Evolutionary conservation across 2,113 vertebrate genomes (phyloP).

Genomic region (Seriola rivoliana): DNA sequence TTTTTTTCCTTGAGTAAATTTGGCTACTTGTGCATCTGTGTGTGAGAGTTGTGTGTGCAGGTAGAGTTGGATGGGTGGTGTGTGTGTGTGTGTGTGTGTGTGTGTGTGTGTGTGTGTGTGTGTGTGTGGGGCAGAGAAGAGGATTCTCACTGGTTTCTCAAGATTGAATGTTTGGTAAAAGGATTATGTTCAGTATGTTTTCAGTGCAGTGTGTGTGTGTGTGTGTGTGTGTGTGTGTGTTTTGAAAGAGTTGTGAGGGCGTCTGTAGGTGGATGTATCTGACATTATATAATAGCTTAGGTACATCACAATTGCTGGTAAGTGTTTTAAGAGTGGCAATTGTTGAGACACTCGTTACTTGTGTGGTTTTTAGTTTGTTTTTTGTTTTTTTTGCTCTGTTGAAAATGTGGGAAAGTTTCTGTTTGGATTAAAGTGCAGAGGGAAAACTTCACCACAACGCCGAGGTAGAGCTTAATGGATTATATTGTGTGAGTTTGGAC

Average conservation of each 20-base stretch:
- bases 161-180: constrained; percentile 52
- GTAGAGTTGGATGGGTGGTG: constrained; percentile 8
- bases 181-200: constrained; percentile 47
- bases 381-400: constrained; percentile 9
- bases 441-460: constrained; percentile 13
- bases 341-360: constrained; percentile 30
- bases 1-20: constrained; percentile 2
- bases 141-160: constrained; percentile 51
- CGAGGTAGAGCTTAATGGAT: constrained; percentile 28
- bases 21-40: constrained; percentile 13
- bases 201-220: constrained; percentile 8
- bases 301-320: constrained; percentile 9
- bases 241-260: constrained; percentile 46
- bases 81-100: constrained; percentile 26
- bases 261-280: constrained; percentile 64
- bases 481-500: constrained; percentile 32
- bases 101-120: constrained; percentile 41
- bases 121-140: constrained; percentile 3
- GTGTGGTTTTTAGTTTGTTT: constrained; percentile 14
- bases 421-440: constrained; percentile 9
- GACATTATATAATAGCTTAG: constrained; percentile 64
- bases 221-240: constrained; percentile 19
- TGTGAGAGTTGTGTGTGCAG: constrained; percentile 30
- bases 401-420: constrained; percentile 32
- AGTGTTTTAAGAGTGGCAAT: constrained; percentile 55